A percentile compares a stretch with the other conserved stretches of the same genome.
Evolutionary conservation across 1,140 invertebrate species (phyloP).

Genomic region (Halesus radiatus): DNA sequence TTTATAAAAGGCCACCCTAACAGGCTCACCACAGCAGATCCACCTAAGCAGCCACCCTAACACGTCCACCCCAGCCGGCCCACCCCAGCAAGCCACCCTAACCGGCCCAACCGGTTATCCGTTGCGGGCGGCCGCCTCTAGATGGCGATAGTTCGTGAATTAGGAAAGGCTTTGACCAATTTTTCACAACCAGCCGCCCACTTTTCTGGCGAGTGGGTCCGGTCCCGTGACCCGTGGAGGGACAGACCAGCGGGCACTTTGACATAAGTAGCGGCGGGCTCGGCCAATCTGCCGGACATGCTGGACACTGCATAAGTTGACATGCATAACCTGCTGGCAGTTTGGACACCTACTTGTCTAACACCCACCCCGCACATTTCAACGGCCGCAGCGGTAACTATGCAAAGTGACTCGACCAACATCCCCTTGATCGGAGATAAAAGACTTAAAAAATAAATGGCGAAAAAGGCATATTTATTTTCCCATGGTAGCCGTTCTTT

Average conservation of each 20-base stretch:
- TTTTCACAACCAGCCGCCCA: slow-evolving; percentile 49
- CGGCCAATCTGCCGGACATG: no score
- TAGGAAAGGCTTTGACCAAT: slow-evolving; percentile 52
- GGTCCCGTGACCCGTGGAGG: slow-evolving; percentile 20
- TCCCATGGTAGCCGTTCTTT: no score
- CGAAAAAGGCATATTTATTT: no score
- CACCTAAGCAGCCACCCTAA: no score
- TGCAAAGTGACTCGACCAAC: no score
- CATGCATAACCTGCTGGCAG: neutral
- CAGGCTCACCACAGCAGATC: no score
- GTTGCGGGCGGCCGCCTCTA: slow-evolving; percentile 36
- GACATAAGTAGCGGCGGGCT: slow-evolving; percentile 9
- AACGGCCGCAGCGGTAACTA: no score
- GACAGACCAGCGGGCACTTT: slow-evolving; percentile 35
- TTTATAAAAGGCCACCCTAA: no score
- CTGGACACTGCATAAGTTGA: neutral
- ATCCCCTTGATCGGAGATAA: neutral
- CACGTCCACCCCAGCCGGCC: no score
- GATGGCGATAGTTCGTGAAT: slow-evolving; percentile 35
- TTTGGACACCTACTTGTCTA: neutral
- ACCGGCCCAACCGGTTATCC: slow-evolving; percentile 13
- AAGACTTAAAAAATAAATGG: neutral
- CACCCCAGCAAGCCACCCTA: no score
- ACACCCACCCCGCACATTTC: no score
- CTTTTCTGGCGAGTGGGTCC: slow-evolving; percentile 49